Conservation (phyloP, 2,888 invertebrate genomes). For the Ophioninae sp. region DNA sequence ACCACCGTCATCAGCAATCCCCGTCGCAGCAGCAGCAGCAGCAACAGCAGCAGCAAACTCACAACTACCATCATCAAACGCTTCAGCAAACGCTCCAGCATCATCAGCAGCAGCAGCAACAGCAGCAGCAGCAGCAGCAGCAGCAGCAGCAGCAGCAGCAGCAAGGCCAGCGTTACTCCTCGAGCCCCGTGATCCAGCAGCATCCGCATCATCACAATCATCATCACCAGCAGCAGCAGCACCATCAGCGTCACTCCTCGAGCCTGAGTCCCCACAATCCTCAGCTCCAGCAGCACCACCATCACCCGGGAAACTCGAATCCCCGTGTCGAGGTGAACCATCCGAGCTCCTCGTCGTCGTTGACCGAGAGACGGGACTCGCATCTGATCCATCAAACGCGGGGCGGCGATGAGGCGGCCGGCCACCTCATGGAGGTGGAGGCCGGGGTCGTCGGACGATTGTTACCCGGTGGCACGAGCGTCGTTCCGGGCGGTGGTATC, state of each 20-base stretch:
- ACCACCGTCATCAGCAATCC: constrained; percentile 66
- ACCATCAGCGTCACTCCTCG: constrained; percentile 53
- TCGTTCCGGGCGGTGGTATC: constrained; percentile 81
- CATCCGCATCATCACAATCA: constrained; percentile 63
- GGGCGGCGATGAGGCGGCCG: constrained; percentile 75
- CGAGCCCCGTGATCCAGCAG: constrained; percentile 69
- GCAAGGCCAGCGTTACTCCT: constrained; percentile 55
- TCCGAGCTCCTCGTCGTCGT: constrained; percentile 57
- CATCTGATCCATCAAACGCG: constrained; percentile 66
- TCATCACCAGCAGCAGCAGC: constrained; percentile 59
- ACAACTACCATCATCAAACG: constrained; percentile 51
- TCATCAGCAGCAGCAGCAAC: constrained; percentile 58
- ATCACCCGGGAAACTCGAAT: constrained; percentile 56
- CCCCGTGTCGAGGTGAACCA: constrained; percentile 55
- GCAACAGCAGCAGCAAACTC: constrained; percentile 52
- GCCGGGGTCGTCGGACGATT: constrained; percentile 73
- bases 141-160: constrained; percentile 54
- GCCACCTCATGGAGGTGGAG: constrained; percentile 77
- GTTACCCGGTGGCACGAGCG: constrained; percentile 39
- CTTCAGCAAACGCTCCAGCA: constrained; percentile 55
- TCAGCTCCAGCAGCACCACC: constrained; percentile 67
- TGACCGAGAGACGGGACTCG: constrained; percentile 63
- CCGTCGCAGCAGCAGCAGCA: constrained; percentile 40
- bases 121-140: constrained; percentile 55
- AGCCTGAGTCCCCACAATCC: constrained; percentile 61